Base-by-base conservation (phyloP, 2,113 vertebrate species). In the Sinocyclocheilus grahami region DNA sequence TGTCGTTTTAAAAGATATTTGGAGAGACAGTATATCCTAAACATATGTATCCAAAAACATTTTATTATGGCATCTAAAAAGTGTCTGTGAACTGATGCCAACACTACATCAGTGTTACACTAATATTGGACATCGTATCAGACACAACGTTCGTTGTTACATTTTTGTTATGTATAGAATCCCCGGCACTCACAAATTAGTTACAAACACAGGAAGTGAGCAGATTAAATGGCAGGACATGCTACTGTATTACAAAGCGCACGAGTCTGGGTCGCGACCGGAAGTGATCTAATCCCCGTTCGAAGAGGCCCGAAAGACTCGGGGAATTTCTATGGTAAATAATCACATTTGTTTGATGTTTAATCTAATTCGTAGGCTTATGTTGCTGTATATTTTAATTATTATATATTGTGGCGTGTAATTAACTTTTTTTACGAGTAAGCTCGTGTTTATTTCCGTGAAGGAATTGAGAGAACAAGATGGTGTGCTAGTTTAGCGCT, bases 241-340 rank as follows among this genome's bases (percentile, higher is more conserved):
- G 37, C 76, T 22, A 78, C 51, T 58, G 4, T 58, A 48, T 39
- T 30, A 16, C 27, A 60, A 82, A 37, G 3, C 3, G 72, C 53
- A 82, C 88, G 92, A 87, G 82, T 91, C 87, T 90, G 91, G 91
- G 88, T 86, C 53, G 9, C 27, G 89, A 85, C 88, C 89, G 93
- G 92, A 93, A 94, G 94, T 93, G 30, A 89, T 87, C 65, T 82
- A 82, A 78, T 89, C 83, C 72, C 86, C 86, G 71, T 86, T 78
- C 79, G 85, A 91, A 88, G 65, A 74, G 86, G 77, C 87, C 91
- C 87, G 87, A 86, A 91, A 92, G 93, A 91, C 91, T 90, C 92
- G 86, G 82, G 75, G 78, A 90, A 93, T 80, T 95, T 96, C 94
- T 95, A 95, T 96, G 95, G 95, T 95, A 93, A 94, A 79, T 91